Evolutionary conservation across 2,113 vertebrate species (phyloP).

Genomic region (Eonycteris spelaea): DNA sequence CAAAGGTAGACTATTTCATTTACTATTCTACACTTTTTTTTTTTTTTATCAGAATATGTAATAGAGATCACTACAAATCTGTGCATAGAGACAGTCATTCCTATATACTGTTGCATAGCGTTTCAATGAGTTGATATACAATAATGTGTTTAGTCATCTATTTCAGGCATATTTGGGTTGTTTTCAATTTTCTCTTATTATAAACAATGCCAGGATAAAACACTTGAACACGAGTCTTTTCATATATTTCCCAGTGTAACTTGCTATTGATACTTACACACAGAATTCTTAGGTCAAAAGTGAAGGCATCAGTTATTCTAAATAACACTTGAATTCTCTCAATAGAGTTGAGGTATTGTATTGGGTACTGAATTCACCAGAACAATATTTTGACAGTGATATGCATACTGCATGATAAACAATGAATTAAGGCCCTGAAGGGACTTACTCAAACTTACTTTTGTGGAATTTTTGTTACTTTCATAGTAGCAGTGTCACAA

Average conservation of each 20-base stretch:
- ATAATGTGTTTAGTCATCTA: not conserved
- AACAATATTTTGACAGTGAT: not conserved
- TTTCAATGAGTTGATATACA: not conserved
- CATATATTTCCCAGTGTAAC: not conserved
- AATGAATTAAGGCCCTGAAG: not conserved
- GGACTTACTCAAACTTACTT: not conserved
- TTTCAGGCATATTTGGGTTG: not conserved
- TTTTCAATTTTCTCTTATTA: not conserved
- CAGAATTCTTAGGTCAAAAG: not conserved
- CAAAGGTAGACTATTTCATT: not conserved
- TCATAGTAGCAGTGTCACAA: not conserved
- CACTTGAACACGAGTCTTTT: not conserved
- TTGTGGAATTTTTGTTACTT: not conserved
- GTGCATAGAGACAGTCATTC: not conserved
- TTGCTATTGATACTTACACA: not conserved
- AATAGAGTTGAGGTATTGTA: not conserved
- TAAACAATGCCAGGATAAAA: not conserved
- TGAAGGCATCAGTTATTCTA: not conserved
- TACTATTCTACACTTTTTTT: not conserved
- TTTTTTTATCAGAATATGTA: not conserved
- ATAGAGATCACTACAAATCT: not conserved
- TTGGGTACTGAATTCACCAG: not conserved
- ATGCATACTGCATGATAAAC: not conserved
- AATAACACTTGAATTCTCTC: not conserved
- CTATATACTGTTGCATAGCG: not conserved